phyloP scores from a whole-genome alignment of 2,888 invertebrate genomes.

The Vandiemenella viatica region DNA sequence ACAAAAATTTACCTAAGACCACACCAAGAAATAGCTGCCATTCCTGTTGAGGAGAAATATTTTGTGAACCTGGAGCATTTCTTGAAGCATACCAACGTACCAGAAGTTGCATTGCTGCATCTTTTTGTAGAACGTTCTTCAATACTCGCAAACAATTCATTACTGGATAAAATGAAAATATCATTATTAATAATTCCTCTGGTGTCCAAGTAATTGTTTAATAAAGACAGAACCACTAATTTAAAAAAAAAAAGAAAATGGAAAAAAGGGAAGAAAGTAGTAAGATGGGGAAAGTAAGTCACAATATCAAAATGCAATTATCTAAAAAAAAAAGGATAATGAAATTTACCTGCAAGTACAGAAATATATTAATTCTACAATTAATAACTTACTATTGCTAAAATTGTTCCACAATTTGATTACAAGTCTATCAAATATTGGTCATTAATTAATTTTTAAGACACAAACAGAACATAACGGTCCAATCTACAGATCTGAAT shows the following conservation, averaged over 20 bases:
- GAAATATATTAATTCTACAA: too few species aligned
- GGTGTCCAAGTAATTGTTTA: neutral
- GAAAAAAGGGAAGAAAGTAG: neutral
- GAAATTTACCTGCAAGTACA: too few species aligned
- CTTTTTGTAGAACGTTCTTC: conserved; percentile 55
- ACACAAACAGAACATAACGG: too few species aligned
- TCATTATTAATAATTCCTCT: neutral
- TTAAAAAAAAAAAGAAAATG: conserved; percentile 2
- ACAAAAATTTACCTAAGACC: conserved; percentile 39
- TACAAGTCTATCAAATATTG: too few species aligned
- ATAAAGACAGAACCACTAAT: neutral
- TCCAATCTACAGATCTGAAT: too few species aligned
- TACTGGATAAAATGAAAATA: conserved; percentile 33
- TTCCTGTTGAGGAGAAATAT: conserved; percentile 59
- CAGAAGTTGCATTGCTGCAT: conserved; percentile 56
- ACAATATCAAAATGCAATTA: too few species aligned
- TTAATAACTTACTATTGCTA: too few species aligned
- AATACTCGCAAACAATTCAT: conserved; percentile 55
- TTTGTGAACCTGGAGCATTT: conserved; percentile 73
- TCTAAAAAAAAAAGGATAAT: too few species aligned
- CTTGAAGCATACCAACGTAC: conserved; percentile 76
- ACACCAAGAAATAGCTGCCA: conserved; percentile 59
- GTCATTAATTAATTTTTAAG: too few species aligned
- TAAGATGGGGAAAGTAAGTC: too few species aligned
- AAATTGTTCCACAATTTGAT: too few species aligned